Conservation (phyloP, 1,140 invertebrate species). For the Onthophagus taurus region DNA sequence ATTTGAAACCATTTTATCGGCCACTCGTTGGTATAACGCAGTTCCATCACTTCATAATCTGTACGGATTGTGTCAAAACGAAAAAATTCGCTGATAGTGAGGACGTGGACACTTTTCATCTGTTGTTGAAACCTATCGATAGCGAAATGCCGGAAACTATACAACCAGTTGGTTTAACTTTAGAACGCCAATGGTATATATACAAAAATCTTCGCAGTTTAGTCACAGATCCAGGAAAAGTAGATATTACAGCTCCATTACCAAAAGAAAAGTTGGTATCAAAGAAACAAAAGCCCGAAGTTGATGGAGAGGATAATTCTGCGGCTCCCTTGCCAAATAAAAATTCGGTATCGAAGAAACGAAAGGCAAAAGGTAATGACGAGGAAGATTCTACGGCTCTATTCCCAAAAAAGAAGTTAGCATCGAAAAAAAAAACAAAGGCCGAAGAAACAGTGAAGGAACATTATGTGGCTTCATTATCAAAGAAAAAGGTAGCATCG, state of each 20-base stretch:
- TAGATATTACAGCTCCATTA: not conserved
- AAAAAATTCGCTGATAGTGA: constrained; percentile 1
- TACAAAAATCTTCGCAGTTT: not conserved
- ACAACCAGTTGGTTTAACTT: not conserved
- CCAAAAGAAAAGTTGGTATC: not conserved
- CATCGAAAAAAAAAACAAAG: too few species aligned
- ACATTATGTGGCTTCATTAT: too few species aligned
- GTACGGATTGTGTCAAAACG: not conserved
- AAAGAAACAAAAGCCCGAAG: too few species aligned
- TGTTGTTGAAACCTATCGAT: not conserved
- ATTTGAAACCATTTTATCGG: not conserved
- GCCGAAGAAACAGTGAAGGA: too few species aligned
- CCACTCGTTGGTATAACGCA: not conserved
- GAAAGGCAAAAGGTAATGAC: not conserved
- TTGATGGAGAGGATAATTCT: too few species aligned
- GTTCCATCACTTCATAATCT: not conserved
- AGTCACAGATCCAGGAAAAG: not conserved
- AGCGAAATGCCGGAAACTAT: not conserved
- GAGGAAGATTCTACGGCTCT: not conserved
- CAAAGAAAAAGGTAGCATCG: too few species aligned
- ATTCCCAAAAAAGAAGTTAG: not conserved
- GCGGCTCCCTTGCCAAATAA: not conserved
- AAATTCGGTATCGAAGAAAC: not conserved
- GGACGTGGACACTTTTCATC: not conserved
- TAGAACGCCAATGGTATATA: not conserved